These are phyloP conservation scores for Candoia aspera DNA, from an alignment of 2,113 vertebrate species.

Conservation along the genomic window DNA sequence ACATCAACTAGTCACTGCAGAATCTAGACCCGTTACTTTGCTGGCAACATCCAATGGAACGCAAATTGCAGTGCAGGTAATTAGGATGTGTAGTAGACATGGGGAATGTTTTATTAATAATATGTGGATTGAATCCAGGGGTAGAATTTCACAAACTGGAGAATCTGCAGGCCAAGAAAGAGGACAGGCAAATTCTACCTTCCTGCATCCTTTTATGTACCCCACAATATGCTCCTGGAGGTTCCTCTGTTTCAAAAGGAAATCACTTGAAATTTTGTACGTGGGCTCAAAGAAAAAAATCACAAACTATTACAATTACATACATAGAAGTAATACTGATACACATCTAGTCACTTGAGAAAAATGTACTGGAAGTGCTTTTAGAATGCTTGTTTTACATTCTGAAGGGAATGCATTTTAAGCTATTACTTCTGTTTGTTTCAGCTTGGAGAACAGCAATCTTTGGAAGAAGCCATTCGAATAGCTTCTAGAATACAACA, in stretches of 20 bases:
- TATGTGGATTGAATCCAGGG: background rate
- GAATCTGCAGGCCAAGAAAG: background rate
- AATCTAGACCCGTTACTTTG: constrained; percentile 89
- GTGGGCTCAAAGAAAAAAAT: background rate
- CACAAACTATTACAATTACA: constrained; percentile 12
- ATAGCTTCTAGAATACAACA: constrained; percentile 99
- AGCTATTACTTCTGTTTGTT: constrained; percentile 44
- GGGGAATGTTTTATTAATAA: background rate
- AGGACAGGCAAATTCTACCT: background rate
- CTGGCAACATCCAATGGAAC: constrained; percentile 98
- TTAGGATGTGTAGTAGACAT: constrained; percentile 36
- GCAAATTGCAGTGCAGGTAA: constrained; percentile 97
- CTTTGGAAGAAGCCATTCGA: constrained; percentile 98
- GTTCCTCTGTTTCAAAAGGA: background rate
- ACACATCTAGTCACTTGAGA: background rate
- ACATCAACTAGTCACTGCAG: constrained; percentile 82
- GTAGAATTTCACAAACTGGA: background rate
- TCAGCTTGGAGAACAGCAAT: constrained; percentile 95
- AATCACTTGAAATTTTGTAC: background rate
- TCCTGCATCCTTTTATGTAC: background rate
- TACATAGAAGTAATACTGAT: constrained; percentile 8
- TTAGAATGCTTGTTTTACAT: constrained; percentile 16
- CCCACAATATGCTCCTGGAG: background rate
- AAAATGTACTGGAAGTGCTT: constrained; percentile 12
- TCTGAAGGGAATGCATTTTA: constrained; percentile 18